Percentiles rank a stretch among this genome's conserved stretches.
Conservation (phyloP, 2,888 invertebrate species). For the Mechanitis mazaeus region DNA sequence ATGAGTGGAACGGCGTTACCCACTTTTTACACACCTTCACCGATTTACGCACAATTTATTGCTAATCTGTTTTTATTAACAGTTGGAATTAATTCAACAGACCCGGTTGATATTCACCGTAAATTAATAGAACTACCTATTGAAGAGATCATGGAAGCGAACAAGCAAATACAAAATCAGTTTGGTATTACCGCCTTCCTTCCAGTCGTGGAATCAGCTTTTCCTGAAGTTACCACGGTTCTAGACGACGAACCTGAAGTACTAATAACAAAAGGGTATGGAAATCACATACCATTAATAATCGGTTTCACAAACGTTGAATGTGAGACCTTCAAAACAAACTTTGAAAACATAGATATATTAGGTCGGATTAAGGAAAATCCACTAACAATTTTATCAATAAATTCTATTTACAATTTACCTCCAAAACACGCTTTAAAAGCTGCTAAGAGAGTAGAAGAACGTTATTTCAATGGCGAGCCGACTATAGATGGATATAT, state of each 20-base stretch:
- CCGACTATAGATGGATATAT: constrained; percentile 46
- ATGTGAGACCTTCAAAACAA: constrained; percentile 52
- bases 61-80: constrained; percentile 45
- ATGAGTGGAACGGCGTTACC: constrained; percentile 57
- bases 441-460: constrained; percentile 36
- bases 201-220: constrained; percentile 54
- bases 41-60: constrained; percentile 43
- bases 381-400: constrained; percentile 42
- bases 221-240: constrained; percentile 50
- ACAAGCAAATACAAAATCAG: constrained; percentile 42
- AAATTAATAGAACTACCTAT: constrained; percentile 47
- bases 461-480: constrained; percentile 45
- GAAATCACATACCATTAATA: constrained; percentile 52
- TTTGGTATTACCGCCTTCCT: constrained; percentile 50
- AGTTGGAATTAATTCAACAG: constrained; percentile 61
- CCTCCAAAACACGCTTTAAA: constrained; percentile 31
- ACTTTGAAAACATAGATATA: constrained; percentile 47
- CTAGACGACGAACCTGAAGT: constrained; percentile 55
- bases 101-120: constrained; percentile 46
- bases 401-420: constrained; percentile 38
- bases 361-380: constrained; percentile 37
- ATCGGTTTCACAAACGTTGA: constrained; percentile 57
- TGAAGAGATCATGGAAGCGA: constrained; percentile 48
- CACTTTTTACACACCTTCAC: constrained; percentile 49
- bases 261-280: constrained; percentile 46